A percentile compares a stretch with the other conserved stretches of the same genome.
Evolutionary conservation across 1,140 invertebrate species (phyloP).

Genomic region (Plodia interpunctella): DNA sequence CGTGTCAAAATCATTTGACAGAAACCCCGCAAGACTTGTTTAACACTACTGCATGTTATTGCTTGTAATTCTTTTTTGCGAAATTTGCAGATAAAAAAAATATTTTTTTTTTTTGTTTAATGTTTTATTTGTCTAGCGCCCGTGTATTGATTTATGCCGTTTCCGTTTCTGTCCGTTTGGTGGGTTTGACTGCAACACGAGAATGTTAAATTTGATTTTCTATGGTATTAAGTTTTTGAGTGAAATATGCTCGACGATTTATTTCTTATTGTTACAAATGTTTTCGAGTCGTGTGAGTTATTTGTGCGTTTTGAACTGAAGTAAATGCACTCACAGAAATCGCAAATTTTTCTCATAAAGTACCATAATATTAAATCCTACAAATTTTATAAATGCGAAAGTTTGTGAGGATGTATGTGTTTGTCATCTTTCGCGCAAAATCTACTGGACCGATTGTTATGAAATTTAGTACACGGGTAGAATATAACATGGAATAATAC

Average conservation of each 20-base stretch:
- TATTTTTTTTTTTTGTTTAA: conserved; percentile 34
- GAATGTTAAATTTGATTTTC: conserved; percentile 34
- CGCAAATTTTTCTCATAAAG: too few species aligned
- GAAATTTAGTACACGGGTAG: too few species aligned
- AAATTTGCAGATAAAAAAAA: conserved; percentile 52
- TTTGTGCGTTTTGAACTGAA: not conserved
- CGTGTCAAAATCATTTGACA: conserved; percentile 33
- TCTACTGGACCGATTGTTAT: too few species aligned
- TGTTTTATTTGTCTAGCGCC: conserved; percentile 62
- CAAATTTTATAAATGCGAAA: too few species aligned
- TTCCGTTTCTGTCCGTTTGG: conserved; percentile 57
- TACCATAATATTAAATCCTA: too few species aligned
- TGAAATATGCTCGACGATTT: conserved; percentile 31
- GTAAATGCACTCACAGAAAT: not conserved
- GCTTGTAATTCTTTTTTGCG: conserved; percentile 74
- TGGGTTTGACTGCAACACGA: conserved; percentile 57
- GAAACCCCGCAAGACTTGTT: conserved; percentile 27
- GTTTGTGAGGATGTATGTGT: too few species aligned
- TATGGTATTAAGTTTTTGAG: conserved; percentile 29
- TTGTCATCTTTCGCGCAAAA: too few species aligned
- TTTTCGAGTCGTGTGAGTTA: conserved; percentile 11
- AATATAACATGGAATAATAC: too few species aligned
- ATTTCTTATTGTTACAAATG: conserved; percentile 19
- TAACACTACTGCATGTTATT: conserved; percentile 72
- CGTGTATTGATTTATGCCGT: conserved; percentile 59